Evolutionary conservation across 2,797 vertebrate genomes (phyloP).

Genomic region (Pseudomugil gertrudae): DNA sequence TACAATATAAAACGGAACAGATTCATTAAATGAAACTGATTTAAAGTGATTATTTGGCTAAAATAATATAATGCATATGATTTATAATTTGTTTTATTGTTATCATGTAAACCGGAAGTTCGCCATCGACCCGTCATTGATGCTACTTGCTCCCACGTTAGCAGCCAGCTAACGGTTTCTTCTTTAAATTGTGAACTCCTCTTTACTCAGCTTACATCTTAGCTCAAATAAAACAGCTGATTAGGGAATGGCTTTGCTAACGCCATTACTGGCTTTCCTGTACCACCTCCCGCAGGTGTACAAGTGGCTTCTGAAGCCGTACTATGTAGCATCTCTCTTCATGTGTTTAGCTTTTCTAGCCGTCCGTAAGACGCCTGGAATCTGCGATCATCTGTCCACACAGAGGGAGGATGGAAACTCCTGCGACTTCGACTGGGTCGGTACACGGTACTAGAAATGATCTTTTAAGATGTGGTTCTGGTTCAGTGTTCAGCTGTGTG

Average conservation of each 20-base stretch:
- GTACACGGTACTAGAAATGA: conserved; percentile 47
- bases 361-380: conserved; percentile 90
- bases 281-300: conserved; percentile 91
- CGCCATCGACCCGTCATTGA: not conserved
- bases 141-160: not conserved
- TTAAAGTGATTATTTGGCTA: accelerated
- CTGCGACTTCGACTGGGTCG: conserved; percentile 96
- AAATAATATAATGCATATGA: accelerated
- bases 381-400: conserved; percentile 88
- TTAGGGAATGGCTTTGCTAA: conserved; percentile 87
- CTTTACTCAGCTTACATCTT: not conserved
- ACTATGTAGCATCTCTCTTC: conserved; percentile 89
- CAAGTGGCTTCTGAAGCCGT: conserved; percentile 92
- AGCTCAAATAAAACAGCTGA: not conserved
- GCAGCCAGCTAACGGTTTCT: conserved; percentile 16
- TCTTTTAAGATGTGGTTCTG: too few relatives aligned
- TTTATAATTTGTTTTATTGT: conserved; percentile 28
- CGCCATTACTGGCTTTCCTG: conserved; percentile 87
- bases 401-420: conserved; percentile 94
- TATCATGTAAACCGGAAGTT: conserved; percentile 4
- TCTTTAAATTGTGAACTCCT: not conserved
- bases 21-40: not conserved
- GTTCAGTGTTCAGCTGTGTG: not conserved
- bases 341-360: conserved; percentile 89
- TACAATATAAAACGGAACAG: not conserved